These are phyloP conservation scores for Sarcophilus harrisii DNA, from an alignment of 2,797 vertebrate genomes.

Conservation along the genomic window DNA sequence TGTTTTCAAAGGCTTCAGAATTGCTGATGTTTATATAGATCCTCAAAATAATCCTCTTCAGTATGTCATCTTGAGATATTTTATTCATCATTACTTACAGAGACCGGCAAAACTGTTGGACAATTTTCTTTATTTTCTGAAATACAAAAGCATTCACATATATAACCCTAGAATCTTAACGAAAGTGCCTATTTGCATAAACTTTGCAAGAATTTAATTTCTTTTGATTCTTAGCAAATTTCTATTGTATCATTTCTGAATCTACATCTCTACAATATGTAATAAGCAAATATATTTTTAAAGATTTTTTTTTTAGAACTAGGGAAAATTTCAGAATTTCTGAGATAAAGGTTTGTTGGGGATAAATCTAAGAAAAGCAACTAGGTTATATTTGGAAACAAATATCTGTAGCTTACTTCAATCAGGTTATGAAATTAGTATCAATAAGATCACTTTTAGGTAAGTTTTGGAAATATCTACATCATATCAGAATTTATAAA, in stretches of 20 bases:
- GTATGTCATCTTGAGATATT: slow-evolving; percentile 10
- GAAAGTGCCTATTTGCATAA: slow-evolving; percentile 20
- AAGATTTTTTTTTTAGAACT: slow-evolving; percentile 48
- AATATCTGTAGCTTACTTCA: slow-evolving; percentile 28
- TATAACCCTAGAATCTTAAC: slow-evolving; percentile 24
- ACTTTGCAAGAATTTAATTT: slow-evolving; percentile 41
- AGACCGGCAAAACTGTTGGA: slow-evolving; percentile 60
- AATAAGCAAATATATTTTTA: not conserved
- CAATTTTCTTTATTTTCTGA: slow-evolving; percentile 83
- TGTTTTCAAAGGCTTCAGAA: slow-evolving; percentile 58
- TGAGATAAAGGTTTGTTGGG: slow-evolving; percentile 26
- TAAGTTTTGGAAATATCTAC: slow-evolving; percentile 23
- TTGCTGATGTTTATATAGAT: slow-evolving; percentile 44
- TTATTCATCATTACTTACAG: slow-evolving; percentile 65
- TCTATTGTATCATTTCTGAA: slow-evolving; percentile 53
- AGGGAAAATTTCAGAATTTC: slow-evolving; percentile 33
- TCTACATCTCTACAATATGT: not conserved
- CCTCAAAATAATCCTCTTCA: slow-evolving; percentile 47
- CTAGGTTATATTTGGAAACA: slow-evolving; percentile 16
- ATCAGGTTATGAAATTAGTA: not conserved
- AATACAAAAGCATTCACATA: slow-evolving; percentile 80
- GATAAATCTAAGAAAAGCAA: slow-evolving; percentile 22
- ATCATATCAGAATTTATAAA: slow-evolving; percentile 32
- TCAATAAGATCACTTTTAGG: slow-evolving; percentile 28
- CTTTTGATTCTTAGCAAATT: slow-evolving; percentile 49